A percentile compares a stretch with the other conserved stretches of the same genome.
Evolutionary conservation across 2,888 invertebrate genomes (phyloP).

Genomic region (Allophyes oxyacanthae): DNA sequence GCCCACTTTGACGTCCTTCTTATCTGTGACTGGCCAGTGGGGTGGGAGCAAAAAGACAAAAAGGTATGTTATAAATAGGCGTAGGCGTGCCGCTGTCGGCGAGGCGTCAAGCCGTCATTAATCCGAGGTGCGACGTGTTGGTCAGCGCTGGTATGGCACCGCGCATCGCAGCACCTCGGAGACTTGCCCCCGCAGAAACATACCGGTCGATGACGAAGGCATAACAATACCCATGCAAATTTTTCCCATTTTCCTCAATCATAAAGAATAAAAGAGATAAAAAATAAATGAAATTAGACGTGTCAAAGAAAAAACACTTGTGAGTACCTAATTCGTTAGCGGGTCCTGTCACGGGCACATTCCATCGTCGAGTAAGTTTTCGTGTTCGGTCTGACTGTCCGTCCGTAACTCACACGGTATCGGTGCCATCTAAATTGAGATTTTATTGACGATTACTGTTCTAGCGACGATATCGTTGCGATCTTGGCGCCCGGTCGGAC

Average conservation of each 20-base stretch:
- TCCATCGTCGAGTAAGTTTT: constrained; percentile 88
- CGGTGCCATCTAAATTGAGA: constrained; percentile 89
- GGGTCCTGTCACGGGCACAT: constrained; percentile 85
- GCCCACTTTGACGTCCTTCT: constrained; percentile 82
- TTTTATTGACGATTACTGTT: constrained; percentile 89
- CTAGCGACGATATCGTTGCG: constrained; percentile 88
- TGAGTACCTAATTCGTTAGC: constrained; percentile 86
- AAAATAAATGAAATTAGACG: constrained; percentile 67
- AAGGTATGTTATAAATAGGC: constrained; percentile 74
- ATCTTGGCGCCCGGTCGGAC: constrained; percentile 85
- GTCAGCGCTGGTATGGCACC: constrained; percentile 13
- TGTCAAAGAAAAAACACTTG: constrained; percentile 67
- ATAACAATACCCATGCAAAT: constrained; percentile 19
- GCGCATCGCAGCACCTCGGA: background rate
- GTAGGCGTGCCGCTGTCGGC: constrained; percentile 79
- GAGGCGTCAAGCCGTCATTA: constrained; percentile 75
- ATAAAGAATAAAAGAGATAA: constrained; percentile 49
- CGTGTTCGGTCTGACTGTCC: constrained; percentile 83
- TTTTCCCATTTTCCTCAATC: constrained; percentile 35
- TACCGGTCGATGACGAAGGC: constrained; percentile 2
- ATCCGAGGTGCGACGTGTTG: constrained; percentile 42
- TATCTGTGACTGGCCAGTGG: constrained; percentile 80
- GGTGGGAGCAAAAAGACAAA: constrained; percentile 76
- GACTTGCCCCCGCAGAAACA: background rate
- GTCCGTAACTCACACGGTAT: constrained; percentile 88